Evolutionary conservation across 2,113 vertebrate genomes (phyloP).

Genomic region (Tautogolabrus adspersus): DNA sequence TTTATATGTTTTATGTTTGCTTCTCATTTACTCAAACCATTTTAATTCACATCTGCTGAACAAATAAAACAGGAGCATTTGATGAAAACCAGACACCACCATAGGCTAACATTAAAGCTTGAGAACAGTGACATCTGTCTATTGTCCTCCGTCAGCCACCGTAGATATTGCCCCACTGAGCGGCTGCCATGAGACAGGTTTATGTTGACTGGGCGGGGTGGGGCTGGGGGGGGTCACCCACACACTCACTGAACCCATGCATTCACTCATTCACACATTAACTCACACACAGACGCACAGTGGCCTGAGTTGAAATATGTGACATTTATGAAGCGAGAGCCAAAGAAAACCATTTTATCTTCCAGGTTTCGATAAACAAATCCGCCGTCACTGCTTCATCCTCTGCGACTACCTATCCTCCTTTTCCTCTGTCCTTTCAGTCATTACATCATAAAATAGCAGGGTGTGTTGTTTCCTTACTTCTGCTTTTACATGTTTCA

Average conservation of each 20-base stretch:
- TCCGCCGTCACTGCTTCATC: conserved; percentile 31
- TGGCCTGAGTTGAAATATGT: conserved; percentile 48
- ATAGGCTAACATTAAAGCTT: conserved; percentile 50
- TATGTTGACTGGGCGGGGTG: conserved; percentile 37
- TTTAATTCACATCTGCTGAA: conserved; percentile 45
- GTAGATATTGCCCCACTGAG: conserved; percentile 32
- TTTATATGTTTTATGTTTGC: conserved; percentile 45
- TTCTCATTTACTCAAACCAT: conserved; percentile 48
- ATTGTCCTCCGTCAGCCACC: conserved; percentile 67
- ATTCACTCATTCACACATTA: conserved; percentile 37
- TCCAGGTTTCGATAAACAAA: conserved; percentile 63
- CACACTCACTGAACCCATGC: conserved; percentile 36
- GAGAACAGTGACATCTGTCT: conserved; percentile 69
- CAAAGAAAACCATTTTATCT: conserved; percentile 75
- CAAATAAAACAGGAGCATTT: conserved; percentile 34
- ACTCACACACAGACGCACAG: background rate
- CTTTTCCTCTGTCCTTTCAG: conserved; percentile 54
- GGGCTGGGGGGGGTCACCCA: conserved; percentile 1
- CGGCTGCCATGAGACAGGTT: conserved; percentile 53
- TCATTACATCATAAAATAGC: conserved; percentile 55
- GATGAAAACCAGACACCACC: conserved; percentile 45
- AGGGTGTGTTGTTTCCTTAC: conserved; percentile 32
- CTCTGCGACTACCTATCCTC: conserved; percentile 19
- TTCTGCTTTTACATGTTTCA: conserved; percentile 36
- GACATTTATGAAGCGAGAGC: conserved; percentile 81